Percentiles rank a stretch among this genome's conserved stretches.
These are phyloP conservation scores for Anagyrus pseudococci DNA, from an alignment of 2,888 invertebrate genomes.

Conservation along the genomic window DNA sequence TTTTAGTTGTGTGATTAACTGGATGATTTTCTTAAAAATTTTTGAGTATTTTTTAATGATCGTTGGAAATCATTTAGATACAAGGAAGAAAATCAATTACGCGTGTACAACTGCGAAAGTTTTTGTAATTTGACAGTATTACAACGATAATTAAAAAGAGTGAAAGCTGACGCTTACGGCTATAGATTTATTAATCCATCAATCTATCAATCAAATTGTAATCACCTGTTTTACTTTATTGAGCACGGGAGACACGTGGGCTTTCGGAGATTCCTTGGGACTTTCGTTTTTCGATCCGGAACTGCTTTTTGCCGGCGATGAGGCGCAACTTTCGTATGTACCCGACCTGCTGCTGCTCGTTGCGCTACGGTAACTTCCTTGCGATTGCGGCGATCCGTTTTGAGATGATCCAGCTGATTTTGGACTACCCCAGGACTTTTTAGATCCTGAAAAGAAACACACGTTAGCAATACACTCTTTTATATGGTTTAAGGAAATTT, in stretches of 20 bases:
- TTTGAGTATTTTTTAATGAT: too few species aligned
- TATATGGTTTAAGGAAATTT: too few species aligned
- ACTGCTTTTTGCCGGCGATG: slow-evolving; percentile 45
- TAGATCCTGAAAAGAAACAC: slow-evolving; percentile 40
- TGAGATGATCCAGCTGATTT: slow-evolving; percentile 44
- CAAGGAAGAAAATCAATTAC: too few species aligned
- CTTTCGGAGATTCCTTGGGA: slow-evolving; percentile 43
- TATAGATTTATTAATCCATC: too few species aligned
- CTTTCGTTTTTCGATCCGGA: slow-evolving; percentile 42
- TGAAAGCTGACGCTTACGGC: too few species aligned
- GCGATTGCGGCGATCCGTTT: slow-evolving; percentile 43
- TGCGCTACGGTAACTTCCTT: slow-evolving; percentile 39
- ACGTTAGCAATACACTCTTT: too few species aligned
- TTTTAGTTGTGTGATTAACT: too few species aligned
- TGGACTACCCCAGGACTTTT: slow-evolving; percentile 47
- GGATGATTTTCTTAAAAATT: too few species aligned
- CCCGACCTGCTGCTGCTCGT: slow-evolving; percentile 42
- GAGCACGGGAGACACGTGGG: slow-evolving; percentile 44
- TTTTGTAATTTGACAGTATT: too few species aligned
- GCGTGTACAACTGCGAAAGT: too few species aligned
- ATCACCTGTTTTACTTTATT: slow-evolving; percentile 52
- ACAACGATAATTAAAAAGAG: too few species aligned
- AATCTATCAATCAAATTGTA: not conserved
- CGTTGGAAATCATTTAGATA: too few species aligned
- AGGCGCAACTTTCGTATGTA: slow-evolving; percentile 50